Percentiles rank a stretch among this genome's conserved stretches.
These are phyloP conservation scores for Paramormyrops hopkinsi DNA, from an alignment of 2,797 vertebrate genomes.

Conservation along the genomic window DNA sequence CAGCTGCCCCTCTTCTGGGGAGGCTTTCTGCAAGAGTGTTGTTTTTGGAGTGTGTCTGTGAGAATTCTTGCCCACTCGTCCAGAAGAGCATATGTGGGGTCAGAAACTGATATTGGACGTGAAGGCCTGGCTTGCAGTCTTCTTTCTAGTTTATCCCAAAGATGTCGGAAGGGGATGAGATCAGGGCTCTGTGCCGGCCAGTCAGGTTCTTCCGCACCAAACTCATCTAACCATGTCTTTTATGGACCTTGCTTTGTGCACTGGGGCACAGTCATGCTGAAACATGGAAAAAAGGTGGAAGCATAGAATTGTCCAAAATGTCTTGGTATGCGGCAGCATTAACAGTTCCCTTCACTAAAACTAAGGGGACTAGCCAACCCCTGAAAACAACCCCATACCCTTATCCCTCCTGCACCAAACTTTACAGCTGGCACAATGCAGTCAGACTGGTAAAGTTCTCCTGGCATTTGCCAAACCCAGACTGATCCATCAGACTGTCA, in stretches of 20 bases:
- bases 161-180: background rate
- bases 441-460: too few species aligned
- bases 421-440: background rate
- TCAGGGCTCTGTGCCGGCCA: background rate
- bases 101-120: too few species aligned
- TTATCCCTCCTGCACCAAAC: background rate
- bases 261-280: background rate
- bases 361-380: background rate
- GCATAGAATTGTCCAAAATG: background rate
- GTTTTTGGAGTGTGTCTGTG: background rate
- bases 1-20: background rate
- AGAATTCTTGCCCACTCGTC: background rate
- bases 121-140: background rate
- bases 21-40: too few species aligned
- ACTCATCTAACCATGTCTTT: background rate
- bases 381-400: background rate
- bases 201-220: background rate
- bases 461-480: too few species aligned
- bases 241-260: background rate
- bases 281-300: background rate
- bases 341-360: background rate
- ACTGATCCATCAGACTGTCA: too few species aligned
- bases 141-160: background rate
- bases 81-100: too few species aligned
- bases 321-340: background rate